These are phyloP conservation scores for Melinaea marsaeus DNA, from an alignment of 2,888 invertebrate genomes.

Conservation along the genomic window DNA sequence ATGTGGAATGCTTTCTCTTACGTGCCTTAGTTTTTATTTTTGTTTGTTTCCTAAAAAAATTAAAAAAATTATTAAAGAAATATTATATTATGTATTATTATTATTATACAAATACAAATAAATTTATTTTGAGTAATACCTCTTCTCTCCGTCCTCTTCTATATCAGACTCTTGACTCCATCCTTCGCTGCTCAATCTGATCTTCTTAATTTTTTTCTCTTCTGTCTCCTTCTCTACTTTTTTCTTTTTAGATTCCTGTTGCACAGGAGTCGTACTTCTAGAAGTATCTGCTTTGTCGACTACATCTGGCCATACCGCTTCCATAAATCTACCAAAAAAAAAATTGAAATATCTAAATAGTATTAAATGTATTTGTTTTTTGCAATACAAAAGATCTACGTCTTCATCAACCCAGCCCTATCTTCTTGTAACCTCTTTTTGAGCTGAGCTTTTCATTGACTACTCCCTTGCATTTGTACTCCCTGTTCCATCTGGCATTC, in stretches of 20 bases:
- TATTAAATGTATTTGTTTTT: no score
- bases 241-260: slow-evolving; percentile 36
- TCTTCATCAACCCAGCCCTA: no score
- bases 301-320: slow-evolving; percentile 66
- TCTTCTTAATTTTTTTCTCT: slow-evolving; percentile 52
- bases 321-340: slow-evolving; percentile 58
- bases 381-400: no score
- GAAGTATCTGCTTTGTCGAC: slow-evolving; percentile 40
- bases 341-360: no score
- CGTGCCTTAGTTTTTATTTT: slow-evolving; percentile 48
- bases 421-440: no score
- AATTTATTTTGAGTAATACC: slow-evolving; percentile 33
- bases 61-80: slow-evolving; percentile 7
- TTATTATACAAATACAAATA: no score
- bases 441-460: no score
- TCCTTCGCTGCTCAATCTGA: slow-evolving; percentile 58
- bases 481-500: no score
- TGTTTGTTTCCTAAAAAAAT: slow-evolving; percentile 47
- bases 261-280: slow-evolving; percentile 42
- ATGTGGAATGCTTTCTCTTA: slow-evolving; percentile 55
- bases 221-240: slow-evolving; percentile 30
- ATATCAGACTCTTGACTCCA: slow-evolving; percentile 71
- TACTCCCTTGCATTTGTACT: no score
- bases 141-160: slow-evolving; percentile 53
- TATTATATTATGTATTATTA: not conserved